Evolutionary conservation across 2,113 vertebrate genomes (phyloP), one percentile per base, ranked within the genome.

Genomic region (Misgurnus mizolepis): DNA sequence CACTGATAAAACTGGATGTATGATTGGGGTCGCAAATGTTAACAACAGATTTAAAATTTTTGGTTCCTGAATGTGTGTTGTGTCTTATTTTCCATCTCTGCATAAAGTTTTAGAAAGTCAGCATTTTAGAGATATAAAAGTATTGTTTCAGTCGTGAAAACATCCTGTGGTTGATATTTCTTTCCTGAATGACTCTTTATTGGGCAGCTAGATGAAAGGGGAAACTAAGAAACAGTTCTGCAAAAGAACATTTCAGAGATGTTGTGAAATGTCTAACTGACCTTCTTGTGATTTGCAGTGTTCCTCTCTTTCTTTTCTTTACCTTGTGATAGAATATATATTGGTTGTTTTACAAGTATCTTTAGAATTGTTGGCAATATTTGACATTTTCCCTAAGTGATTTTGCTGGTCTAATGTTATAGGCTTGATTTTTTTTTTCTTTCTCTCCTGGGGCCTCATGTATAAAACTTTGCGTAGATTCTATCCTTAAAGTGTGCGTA

Each of bases 111-210:
- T 10, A 66, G 40, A 66, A 71, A 80, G 27, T 50, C 60, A 7
- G 12, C 22, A 40, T 55, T 17, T 53, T 61, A 60, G 10, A 8
- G 22, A 39, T 0, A 0, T 66, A 50, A 11, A 65, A 4, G 7
- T 7, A 49, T n/a, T 71, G 76, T 60, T 53, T 40, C 68, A 49
- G 60, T 79, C 27, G 34, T 6, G 8, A 62, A 73, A 17, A 41
- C 76, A 79, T 85, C 80, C 80, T 82, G 80, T 82, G 80, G 80
- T 76, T 82, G 68, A 39, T 76, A 34, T 49, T 49, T 50, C 18
- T 71, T 74, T 74, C 56, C 9, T 73, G 3, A 67, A 65, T 64
- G 65, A 53, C 41, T 82, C 82, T 76, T 53, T 17, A 69, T 85
- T 69, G 66, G 79, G 61, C 71, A 79, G 39, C 39, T 7, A 56